These are phyloP conservation scores for Eriosoma lanigerum DNA, from an alignment of 1,140 invertebrate genomes.

Conservation along the genomic window DNA sequence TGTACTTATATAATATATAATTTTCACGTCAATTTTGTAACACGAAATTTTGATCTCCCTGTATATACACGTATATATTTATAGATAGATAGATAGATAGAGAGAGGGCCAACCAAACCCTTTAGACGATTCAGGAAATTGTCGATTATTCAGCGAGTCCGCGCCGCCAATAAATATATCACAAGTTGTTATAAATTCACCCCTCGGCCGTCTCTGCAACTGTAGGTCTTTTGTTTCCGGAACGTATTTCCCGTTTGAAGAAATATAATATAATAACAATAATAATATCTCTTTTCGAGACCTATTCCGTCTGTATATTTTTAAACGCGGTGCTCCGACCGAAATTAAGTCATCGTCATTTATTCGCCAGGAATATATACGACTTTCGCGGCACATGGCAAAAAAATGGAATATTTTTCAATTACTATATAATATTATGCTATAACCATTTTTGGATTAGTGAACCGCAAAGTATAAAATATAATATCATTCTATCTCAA, in stretches of 20 bases:
- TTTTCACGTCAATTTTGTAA: too few species aligned
- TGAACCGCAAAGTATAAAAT: background rate
- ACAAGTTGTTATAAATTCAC: conserved; percentile 22
- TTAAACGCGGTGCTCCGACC: background rate
- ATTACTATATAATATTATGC: background rate
- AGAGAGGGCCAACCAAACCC: conserved; percentile 33
- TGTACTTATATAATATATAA: too few species aligned
- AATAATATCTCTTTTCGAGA: conserved; percentile 33
- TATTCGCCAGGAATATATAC: background rate
- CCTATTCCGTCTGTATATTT: background rate
- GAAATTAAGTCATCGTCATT: conserved; percentile 24
- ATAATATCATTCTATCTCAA: background rate
- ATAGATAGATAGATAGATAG: too few species aligned
- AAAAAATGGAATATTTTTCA: background rate
- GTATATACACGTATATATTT: too few species aligned
- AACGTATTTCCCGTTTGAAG: conserved; percentile 36
- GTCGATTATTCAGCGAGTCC: conserved; percentile 48
- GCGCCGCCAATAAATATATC: conserved; percentile 45
- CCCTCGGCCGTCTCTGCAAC: background rate
- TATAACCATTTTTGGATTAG: background rate
- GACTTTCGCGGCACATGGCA: background rate
- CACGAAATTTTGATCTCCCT: too few species aligned
- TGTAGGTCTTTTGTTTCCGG: conserved; percentile 43
- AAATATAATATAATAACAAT: conserved; percentile 34
- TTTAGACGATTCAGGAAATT: conserved; percentile 45